Evolutionary conservation across 1,140 invertebrate species (phyloP).

Genomic region (Lucilia sericata): DNA sequence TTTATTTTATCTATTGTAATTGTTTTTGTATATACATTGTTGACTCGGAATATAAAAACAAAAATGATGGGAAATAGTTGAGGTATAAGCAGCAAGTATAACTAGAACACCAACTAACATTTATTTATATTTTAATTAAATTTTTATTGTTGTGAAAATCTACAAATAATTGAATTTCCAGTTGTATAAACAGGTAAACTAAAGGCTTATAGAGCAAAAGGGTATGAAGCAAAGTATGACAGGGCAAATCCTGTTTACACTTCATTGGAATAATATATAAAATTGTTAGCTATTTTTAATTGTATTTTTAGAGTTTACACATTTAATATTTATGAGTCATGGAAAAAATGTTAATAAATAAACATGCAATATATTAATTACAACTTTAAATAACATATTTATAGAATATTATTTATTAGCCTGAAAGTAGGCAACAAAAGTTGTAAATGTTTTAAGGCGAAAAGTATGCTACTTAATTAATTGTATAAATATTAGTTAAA

Average conservation of each 20-base stretch:
- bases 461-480: too few relatives aligned
- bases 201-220: background rate
- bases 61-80: background rate
- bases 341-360: too few relatives aligned
- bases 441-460: too few relatives aligned
- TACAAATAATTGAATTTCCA: constrained; percentile 24
- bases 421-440: too few relatives aligned
- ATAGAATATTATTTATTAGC: too few relatives aligned
- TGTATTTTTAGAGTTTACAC: too few relatives aligned
- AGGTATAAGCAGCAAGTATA: background rate
- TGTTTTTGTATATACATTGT: background rate
- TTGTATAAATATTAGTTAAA: too few relatives aligned
- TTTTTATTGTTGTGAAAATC: constrained; percentile 8
- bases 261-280: background rate
- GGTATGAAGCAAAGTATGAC: background rate
- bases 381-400: too few relatives aligned
- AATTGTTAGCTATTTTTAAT: background rate
- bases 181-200: background rate
- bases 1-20: constrained; percentile 21
- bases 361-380: too few relatives aligned
- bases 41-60: background rate
- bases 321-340: too few relatives aligned
- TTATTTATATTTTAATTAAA: constrained; percentile 23
- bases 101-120: background rate
- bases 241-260: background rate